phyloP scores from a whole-genome alignment of 2,888 invertebrate species.

The Sinodicranocentrus sp. region DNA sequence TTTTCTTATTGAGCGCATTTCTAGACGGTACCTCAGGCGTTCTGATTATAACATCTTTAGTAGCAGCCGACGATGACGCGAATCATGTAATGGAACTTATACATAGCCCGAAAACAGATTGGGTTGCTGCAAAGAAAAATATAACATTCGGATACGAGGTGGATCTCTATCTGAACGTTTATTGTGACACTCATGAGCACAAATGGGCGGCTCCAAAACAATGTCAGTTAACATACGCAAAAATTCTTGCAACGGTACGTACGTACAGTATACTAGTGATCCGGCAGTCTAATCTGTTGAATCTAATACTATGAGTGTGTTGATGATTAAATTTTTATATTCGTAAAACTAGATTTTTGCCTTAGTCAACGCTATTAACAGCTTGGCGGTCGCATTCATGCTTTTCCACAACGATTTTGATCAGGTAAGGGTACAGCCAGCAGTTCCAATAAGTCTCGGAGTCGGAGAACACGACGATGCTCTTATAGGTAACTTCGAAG shows the following conservation, averaged over 20 bases:
- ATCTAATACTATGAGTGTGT: too few relatives aligned
- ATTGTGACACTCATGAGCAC: not conserved
- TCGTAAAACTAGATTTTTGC: too few relatives aligned
- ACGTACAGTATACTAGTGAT: too few relatives aligned
- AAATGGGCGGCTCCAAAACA: conserved; percentile 4
- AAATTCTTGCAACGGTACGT: not conserved
- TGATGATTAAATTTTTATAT: too few relatives aligned
- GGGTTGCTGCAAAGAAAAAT: too few relatives aligned
- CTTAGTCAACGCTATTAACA: not conserved
- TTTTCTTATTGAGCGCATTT: not conserved
- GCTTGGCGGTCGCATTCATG: not conserved
- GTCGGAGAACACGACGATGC: too few relatives aligned
- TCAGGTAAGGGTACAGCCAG: not conserved
- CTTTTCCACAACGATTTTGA: not conserved
- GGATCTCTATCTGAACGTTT: not conserved
- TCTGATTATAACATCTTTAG: not conserved
- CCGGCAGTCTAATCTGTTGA: too few relatives aligned
- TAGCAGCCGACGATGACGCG: not conserved
- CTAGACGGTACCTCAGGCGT: not conserved
- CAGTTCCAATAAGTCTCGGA: too few relatives aligned
- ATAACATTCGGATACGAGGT: not conserved
- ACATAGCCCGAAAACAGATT: not conserved
- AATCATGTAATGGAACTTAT: conserved; percentile 3
- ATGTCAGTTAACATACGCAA: not conserved
- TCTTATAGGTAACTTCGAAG: too few relatives aligned